A percentile compares a stretch with the other conserved stretches of the same genome.
Evolutionary conservation across 2,113 vertebrate genomes (phyloP).

Genomic region (Piaya cayana): DNA sequence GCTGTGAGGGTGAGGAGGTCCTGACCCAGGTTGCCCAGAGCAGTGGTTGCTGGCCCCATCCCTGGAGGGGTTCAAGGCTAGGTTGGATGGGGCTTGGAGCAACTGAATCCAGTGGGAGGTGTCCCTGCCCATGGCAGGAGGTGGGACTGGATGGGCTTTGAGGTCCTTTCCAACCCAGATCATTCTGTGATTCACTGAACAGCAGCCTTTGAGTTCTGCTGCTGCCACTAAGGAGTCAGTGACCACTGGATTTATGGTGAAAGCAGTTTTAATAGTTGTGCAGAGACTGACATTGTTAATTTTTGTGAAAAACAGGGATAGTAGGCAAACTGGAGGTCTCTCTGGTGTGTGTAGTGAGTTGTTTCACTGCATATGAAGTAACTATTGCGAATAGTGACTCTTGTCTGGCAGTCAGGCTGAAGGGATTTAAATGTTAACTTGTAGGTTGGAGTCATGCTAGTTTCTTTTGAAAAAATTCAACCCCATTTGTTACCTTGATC

Average conservation of each 20-base stretch:
- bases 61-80: no score
- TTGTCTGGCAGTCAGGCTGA: background rate
- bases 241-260: background rate
- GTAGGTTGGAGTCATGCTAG: background rate
- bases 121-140: no score
- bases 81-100: no score
- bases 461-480: background rate
- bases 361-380: background rate
- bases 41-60: no score
- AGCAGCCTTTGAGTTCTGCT: background rate
- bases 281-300: background rate
- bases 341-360: background rate
- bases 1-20: no score
- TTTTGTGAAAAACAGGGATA: background rate
- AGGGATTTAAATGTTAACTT: background rate
- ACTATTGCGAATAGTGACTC: background rate
- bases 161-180: no score
- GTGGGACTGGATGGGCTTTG: no score
- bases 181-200: no score
- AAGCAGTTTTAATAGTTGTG: background rate
- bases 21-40: no score
- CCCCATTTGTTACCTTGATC: no score
- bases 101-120: no score
- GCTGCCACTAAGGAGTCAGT: accelerated
- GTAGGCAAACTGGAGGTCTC: background rate